A percentile compares a stretch with the other conserved stretches of the same genome.
phyloP scores from a whole-genome alignment of 2,888 invertebrate genomes.

The Onthophagus sagittarius region DNA sequence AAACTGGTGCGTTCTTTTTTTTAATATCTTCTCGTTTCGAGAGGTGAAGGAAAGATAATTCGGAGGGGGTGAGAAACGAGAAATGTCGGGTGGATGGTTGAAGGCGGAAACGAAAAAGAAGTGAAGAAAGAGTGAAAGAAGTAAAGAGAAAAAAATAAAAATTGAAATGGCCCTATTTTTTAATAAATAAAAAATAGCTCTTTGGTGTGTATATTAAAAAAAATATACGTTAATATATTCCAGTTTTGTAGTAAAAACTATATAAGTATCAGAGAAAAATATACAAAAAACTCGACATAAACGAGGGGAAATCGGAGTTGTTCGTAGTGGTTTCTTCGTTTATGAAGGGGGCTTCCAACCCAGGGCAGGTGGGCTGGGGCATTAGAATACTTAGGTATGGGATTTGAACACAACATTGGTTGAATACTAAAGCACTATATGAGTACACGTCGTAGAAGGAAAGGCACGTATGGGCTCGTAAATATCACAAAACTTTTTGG shows the following conservation, averaged over 20 bases:
- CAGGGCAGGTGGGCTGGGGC: neutral
- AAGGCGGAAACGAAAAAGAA: neutral
- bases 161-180: conserved; percentile 31
- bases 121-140: neutral
- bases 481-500: conserved; percentile 32
- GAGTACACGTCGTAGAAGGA: conserved; percentile 26
- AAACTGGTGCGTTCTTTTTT: conserved; percentile 5
- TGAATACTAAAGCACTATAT: conserved; percentile 41
- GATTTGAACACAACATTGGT: conserved; percentile 49
- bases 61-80: neutral
- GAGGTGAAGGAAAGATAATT: neutral
- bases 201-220: conserved; percentile 45
- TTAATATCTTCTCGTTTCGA: neutral
- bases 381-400: conserved; percentile 38
- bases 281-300: conserved; percentile 43
- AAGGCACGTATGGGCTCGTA: conserved; percentile 32
- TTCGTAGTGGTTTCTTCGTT: neutral
- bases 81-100: neutral
- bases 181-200: conserved; percentile 27
- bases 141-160: neutral
- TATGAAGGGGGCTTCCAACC: conserved; percentile 28
- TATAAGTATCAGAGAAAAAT: conserved; percentile 41
- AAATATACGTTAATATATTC: conserved; percentile 46
- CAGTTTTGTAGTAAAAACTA: conserved; percentile 48
- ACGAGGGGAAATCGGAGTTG: conserved; percentile 32